These are phyloP conservation scores for Clepsis dumicolana DNA, from an alignment of 2,888 invertebrate genomes.

Conservation along the genomic window DNA sequence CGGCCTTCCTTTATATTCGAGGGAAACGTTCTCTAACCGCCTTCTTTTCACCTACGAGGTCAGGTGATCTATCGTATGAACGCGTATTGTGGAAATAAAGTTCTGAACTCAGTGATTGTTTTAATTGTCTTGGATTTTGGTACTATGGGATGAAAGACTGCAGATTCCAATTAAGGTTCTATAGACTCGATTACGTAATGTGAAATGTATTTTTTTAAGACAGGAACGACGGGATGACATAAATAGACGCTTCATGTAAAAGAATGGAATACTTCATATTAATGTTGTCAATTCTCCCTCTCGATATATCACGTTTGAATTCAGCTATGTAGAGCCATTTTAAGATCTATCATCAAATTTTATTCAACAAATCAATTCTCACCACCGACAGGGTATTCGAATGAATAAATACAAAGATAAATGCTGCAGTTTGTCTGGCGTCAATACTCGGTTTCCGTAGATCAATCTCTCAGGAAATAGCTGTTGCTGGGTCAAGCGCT, in stretches of 20 bases:
- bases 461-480: constrained; percentile 2
- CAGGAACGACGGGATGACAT: no score
- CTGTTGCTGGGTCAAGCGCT: neutral
- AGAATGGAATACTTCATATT: no score
- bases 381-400: neutral
- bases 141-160: neutral
- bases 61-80: constrained; percentile 22
- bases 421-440: neutral
- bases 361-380: no score
- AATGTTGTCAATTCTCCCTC: no score
- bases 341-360: neutral
- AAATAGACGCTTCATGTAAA: no score
- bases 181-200: neutral
- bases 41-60: constrained; percentile 36
- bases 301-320: neutral
- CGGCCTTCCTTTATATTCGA: constrained; percentile 39
- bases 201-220: no score
- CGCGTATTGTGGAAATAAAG: constrained; percentile 30
- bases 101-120: neutral
- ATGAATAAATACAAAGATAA: neutral
- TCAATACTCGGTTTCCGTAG: neutral
- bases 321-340: neutral
- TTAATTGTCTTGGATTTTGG: neutral
- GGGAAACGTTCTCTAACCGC: constrained; percentile 39
- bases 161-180: neutral